Evolutionary conservation across 2,888 invertebrate species (phyloP).

Genomic region (Dryobotodes eremita): DNA sequence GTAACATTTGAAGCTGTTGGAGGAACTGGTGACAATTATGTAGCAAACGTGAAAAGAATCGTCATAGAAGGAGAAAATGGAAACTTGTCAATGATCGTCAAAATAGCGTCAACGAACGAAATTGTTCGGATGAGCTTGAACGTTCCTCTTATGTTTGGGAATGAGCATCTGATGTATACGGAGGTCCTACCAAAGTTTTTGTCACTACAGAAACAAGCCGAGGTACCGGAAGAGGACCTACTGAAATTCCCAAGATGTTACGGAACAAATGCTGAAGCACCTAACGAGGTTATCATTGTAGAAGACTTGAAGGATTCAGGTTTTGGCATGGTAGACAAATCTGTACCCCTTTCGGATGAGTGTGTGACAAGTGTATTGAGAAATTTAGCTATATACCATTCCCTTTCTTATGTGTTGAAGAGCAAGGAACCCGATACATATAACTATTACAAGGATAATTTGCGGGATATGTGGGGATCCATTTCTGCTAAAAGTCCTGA

Average conservation of each 20-base stretch:
- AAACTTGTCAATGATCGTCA: slow-evolving; percentile 71
- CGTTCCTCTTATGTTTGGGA: slow-evolving; percentile 65
- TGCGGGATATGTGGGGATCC: slow-evolving; percentile 64
- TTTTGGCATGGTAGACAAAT: slow-evolving; percentile 74
- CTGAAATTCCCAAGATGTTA: slow-evolving; percentile 74
- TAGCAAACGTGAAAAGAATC: slow-evolving; percentile 70
- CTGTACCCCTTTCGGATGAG: slow-evolving; percentile 69
- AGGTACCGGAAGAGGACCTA: slow-evolving; percentile 69
- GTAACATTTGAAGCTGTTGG: slow-evolving; percentile 71
- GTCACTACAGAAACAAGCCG: slow-evolving; percentile 71
- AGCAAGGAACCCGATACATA: slow-evolving; percentile 71
- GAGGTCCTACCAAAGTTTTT: slow-evolving; percentile 72
- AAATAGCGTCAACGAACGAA: slow-evolving; percentile 73
- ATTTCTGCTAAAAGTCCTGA: background rate
- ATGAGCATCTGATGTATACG: slow-evolving; percentile 74
- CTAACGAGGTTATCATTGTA: slow-evolving; percentile 75
- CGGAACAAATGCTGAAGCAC: slow-evolving; percentile 67
- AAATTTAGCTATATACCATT: slow-evolving; percentile 76
- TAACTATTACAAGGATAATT: slow-evolving; percentile 55
- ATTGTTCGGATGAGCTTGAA: slow-evolving; percentile 56
- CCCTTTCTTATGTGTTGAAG: slow-evolving; percentile 76
- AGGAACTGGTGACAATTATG: slow-evolving; percentile 73
- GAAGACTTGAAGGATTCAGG: slow-evolving; percentile 74
- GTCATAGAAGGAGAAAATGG: slow-evolving; percentile 66
- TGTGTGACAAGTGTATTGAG: slow-evolving; percentile 72